phyloP scores from a whole-genome alignment of 2,113 vertebrate species.

The Sorex fumeus region DNA sequence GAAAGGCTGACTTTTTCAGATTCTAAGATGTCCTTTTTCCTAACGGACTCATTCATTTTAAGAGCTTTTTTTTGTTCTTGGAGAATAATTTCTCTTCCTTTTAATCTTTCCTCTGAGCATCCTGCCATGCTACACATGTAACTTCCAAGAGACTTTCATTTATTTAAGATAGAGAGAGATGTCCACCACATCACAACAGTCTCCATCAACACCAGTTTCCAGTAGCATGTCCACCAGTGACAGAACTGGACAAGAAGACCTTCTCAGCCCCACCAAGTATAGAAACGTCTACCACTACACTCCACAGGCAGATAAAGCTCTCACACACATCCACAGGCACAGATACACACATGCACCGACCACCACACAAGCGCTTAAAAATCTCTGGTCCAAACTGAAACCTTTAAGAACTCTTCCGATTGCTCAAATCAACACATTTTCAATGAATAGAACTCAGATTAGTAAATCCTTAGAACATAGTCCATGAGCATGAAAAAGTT shows the following conservation, averaged over 20 bases:
- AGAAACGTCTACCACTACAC: background rate
- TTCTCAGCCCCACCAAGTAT: background rate
- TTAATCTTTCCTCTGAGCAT: background rate
- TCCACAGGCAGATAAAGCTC: background rate
- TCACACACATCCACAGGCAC: background rate
- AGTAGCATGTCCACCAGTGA: too few species aligned
- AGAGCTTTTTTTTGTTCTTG: background rate
- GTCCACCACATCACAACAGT: background rate
- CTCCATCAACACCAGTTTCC: background rate
- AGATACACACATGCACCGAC: background rate
- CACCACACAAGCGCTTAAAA: background rate
- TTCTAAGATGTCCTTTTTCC: background rate
- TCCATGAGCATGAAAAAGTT: background rate
- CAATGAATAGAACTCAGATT: background rate
- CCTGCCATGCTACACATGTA: background rate
- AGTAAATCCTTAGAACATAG: constrained; percentile 38
- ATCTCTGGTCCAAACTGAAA: background rate
- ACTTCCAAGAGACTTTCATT: background rate
- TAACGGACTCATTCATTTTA: background rate
- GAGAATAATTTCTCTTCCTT: background rate
- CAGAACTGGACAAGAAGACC: background rate
- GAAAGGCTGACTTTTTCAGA: background rate
- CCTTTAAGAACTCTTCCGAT: background rate
- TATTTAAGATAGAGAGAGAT: background rate
- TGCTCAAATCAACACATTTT: background rate